Base-by-base conservation (phyloP, 2,797 vertebrate genomes). In the Botia kubotai region DNA sequence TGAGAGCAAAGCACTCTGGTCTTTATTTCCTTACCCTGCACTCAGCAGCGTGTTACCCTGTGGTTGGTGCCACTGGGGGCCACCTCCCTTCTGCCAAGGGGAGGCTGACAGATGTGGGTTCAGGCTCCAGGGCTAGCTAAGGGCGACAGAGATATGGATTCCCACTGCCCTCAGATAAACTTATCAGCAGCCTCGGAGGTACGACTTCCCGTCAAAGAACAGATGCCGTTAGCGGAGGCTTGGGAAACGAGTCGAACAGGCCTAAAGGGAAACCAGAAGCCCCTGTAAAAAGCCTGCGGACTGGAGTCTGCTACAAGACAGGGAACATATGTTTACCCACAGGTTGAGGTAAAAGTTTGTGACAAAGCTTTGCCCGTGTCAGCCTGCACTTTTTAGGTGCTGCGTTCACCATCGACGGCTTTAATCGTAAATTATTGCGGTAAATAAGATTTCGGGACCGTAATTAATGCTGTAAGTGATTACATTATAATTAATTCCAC, bases 161-260 rank as follows among this genome's bases (percentile, higher is more conserved):
- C 86, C 78, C 74, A 50, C 84, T 87, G 83, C 82, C 89, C 68
- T 73, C 72, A 89, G 75, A 87, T 82, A 88, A 91, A 89, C 82
- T 91, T 86, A 89, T 81, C 87, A 72, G 65, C 69, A 86, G 77
- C 77, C 83, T 85, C 83, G 26, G 74, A 82, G 68, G 82, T 67
- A 79, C 65, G 69, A 82, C 71, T 74, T 80, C 82, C 80, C 75
- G 87, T 83, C 85, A 89, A 87, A 89, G 77, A 81, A 79, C 83
- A 79, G 78, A 86, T 82, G 83, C 48, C 83, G 52, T 71, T 82
- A 86, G 83, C 76, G 81, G 76, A 79, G 83, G 82, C 67, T 84
- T 19, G 80, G 80, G 87, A 82, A 62, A 73, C 73, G 67, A 79
- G 70, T 80, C 72, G 72, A 78, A 78, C 50, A 23, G 81, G 77